Base-by-base conservation (phyloP, 2,888 invertebrate species). In the Eulithis prunata region DNA sequence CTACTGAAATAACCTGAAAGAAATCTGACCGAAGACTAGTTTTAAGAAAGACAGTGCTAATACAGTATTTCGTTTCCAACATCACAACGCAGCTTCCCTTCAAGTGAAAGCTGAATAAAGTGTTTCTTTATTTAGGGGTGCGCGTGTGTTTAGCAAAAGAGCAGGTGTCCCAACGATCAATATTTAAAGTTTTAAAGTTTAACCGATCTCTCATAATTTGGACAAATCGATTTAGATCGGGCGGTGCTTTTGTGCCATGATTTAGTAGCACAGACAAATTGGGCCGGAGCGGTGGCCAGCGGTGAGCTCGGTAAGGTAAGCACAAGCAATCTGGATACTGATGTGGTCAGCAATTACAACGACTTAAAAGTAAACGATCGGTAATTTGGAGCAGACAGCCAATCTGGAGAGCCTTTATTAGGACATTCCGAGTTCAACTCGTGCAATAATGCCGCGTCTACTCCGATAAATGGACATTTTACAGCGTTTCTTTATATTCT, bases 161-260 rank as follows among this genome's bases (percentile, higher is more conserved):
- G 79, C 83, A 80, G 81, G 80, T 83, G 84, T 76, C 78, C 77
- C 69, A 68, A 79, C 78, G 81, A 83, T 81, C 79, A 85, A 86
- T 87, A 84, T 88, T 87, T 85, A 87, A 84, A 87, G 81, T 85
- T 82, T 72, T 70, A 71, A 70, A 76, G 58, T 38, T 56, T 75
- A 49, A 74, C 74, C 76, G 75, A 77, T 74, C 78, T 76, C 75
- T 85, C 81, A 84, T 91, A 91, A 92, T 91, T 92, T 88, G 87
- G 83, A 90, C 89, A 90, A 88, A 91, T 91, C 91, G 92, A 89
- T 91, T 91, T 88, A 89, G 90, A 91, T 85, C 89, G 84, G 67
- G 88, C 89, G 91, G 91, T 82, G 81, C 90, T 86, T 92, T 92
- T 91, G 88, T 86, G 75, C 79, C 85, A 87, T 92, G 91, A 92